Evolutionary conservation across 2,797 vertebrate species (phyloP).

Genomic region (Hylomyscus alleni): DNA sequence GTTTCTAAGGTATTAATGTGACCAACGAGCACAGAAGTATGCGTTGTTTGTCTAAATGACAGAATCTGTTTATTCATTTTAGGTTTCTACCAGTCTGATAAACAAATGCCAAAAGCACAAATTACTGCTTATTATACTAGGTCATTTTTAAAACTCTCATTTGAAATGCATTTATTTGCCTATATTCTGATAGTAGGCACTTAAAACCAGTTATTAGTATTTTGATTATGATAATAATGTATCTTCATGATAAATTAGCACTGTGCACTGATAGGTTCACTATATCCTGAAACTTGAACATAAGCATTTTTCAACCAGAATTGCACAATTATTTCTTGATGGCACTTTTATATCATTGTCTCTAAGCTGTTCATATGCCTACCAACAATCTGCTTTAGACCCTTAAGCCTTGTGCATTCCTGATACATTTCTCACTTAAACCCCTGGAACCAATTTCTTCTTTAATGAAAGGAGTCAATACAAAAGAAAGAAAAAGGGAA

Average conservation of each 20-base stretch:
- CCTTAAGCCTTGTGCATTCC: slow-evolving; percentile 72
- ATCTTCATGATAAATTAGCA: not conserved
- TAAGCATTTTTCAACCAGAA: slow-evolving; percentile 19
- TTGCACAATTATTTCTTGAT: slow-evolving; percentile 20
- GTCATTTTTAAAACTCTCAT: not conserved
- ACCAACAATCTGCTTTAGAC: slow-evolving; percentile 63
- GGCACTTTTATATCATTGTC: slow-evolving; percentile 33
- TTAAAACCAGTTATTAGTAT: not conserved
- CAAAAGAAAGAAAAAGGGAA: accelerated
- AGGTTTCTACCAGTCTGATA: slow-evolving; percentile 11
- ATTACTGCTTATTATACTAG: not conserved
- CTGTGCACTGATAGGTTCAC: slow-evolving; percentile 12
- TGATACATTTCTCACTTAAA: slow-evolving; percentile 64
- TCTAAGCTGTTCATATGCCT: slow-evolving; percentile 53
- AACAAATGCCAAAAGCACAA: not conserved
- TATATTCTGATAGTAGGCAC: not conserved
- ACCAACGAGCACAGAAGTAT: not conserved
- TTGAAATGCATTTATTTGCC: slow-evolving; percentile 45
- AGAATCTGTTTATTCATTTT: not conserved
- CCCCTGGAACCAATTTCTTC: slow-evolving; percentile 60
- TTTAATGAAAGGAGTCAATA: slow-evolving; percentile 68
- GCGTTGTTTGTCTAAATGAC: not conserved
- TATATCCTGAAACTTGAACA: not conserved
- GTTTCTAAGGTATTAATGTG: not conserved
- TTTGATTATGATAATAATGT: not conserved